Evolutionary conservation across 1,140 invertebrate species (phyloP), one percentile per base, ranked within the genome.

Genomic region (Psilanteris sp.): DNA sequence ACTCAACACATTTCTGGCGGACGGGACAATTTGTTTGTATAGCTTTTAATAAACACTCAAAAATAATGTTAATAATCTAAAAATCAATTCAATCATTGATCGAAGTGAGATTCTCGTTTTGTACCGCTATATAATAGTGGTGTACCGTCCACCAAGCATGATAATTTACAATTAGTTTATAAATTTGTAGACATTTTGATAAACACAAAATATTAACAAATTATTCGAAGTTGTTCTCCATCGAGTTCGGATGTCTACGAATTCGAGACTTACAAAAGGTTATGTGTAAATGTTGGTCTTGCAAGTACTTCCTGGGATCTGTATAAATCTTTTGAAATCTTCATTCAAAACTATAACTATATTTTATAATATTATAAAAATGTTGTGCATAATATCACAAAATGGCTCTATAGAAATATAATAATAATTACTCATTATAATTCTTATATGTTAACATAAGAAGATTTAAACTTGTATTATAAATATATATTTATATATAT

Each of bases 231-330:
- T 44, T 61, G 55, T 61, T 59, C 20, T 59, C 20, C 37, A 44
- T 34, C 39, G 54, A 44, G 11, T 59, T 46, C 34, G 3, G 5
- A 41, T 31, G 46, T 46, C 39, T 61, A 41, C 22, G 24, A 4
- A 50, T 50, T 64, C 8, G 41, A 52, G 36, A 39, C 9, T 39
- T 27, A 61, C 10, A 36, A 14, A 6, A 27, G 20, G 10, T 31
- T 22, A 29, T 39, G 32, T 50, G 24, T 37, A 16, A 18, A 62
- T 62, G 27, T 64, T 41, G 16, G 36, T 64, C 59, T 64, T 24
- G 16, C n/a, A 50, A 52, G 59, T 52, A 52, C 59, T 62, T 62
- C 43, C 27, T n/a, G n/a, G n/a, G n/a, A n/a, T n/a, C n/a, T n/a
- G n/a, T n/a, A n/a, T n/a, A n/a, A n/a, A n/a, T n/a, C n/a, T n/a